A percentile compares a stretch with the other conserved stretches of the same genome.
Conservation (phyloP, 2,888 invertebrate genomes). For the Euspilapteryx auroguttella region DNA sequence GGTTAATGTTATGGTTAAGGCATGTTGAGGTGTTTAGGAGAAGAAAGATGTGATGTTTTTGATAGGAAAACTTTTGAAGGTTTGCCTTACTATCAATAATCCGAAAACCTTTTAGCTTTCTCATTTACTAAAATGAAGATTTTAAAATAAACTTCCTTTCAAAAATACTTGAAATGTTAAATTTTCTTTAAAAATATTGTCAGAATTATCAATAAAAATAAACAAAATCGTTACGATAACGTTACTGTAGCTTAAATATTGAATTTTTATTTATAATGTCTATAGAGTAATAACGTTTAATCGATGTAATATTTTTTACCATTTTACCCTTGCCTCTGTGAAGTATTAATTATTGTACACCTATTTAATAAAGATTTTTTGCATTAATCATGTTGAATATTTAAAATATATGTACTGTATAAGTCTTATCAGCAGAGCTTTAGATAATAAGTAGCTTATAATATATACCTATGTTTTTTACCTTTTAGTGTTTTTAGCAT, state of each 20-base stretch:
- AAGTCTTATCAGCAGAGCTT: too few species aligned
- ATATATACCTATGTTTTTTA: too few species aligned
- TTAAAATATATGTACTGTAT: too few species aligned
- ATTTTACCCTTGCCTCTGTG: conserved; percentile 40
- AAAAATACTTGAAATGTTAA: too few species aligned
- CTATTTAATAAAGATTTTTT: conserved; percentile 34
- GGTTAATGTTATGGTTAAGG: conserved; percentile 32
- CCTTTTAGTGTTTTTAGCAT: too few species aligned
- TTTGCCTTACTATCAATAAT: conserved; percentile 53
- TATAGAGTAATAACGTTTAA: too few species aligned
- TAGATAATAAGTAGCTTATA: too few species aligned
- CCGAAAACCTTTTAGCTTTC: too few species aligned
- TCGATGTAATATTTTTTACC: conserved; percentile 46
- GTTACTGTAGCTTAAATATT: conserved; percentile 16
- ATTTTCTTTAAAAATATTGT: too few species aligned
- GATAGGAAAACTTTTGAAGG: conserved; percentile 32
- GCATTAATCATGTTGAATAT: conserved; percentile 58
- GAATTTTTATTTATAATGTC: conserved; percentile 19
- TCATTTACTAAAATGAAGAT: too few species aligned
- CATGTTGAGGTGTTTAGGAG: conserved; percentile 25
- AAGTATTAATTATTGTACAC: conserved; percentile 22
- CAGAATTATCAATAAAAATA: too few species aligned
- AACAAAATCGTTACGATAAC: neutral
- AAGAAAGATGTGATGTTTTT: conserved; percentile 1
- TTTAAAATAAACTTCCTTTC: neutral